Percentiles rank a stretch among this genome's conserved stretches.
Evolutionary conservation across 2,113 vertebrate genomes (phyloP).

Genomic region (Urocitellus parryii): DNA sequence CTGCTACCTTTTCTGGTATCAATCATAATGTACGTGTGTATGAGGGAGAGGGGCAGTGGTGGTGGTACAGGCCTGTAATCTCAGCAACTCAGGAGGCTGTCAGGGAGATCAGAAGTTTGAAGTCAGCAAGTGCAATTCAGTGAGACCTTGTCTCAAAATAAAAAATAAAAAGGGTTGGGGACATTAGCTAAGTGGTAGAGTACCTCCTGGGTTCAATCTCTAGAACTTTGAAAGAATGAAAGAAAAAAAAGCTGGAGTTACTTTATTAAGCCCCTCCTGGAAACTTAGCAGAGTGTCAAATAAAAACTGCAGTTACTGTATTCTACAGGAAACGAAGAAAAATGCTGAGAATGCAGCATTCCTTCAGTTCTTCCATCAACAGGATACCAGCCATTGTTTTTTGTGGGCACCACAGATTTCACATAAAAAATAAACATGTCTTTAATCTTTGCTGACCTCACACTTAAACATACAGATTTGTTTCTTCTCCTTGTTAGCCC

Average conservation of each 20-base stretch:
- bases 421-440: slow-evolving; percentile 58
- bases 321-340: slow-evolving; percentile 91
- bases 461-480: neutral
- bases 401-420: slow-evolving; percentile 57
- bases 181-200: too few relatives aligned
- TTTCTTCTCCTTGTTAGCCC: neutral
- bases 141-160: too few relatives aligned
- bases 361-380: slow-evolving; percentile 87
- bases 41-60: too few relatives aligned
- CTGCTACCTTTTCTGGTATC: slow-evolving; percentile 54
- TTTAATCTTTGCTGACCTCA: slow-evolving; percentile 53
- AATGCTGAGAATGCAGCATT: slow-evolving; percentile 92
- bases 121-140: too few relatives aligned
- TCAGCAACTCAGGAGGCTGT: too few relatives aligned
- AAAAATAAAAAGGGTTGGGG: too few relatives aligned
- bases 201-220: too few relatives aligned
- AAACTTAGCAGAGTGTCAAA: slow-evolving; percentile 89
- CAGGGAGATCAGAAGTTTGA: too few relatives aligned
- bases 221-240: too few relatives aligned
- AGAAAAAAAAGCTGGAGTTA: slow-evolving; percentile 83
- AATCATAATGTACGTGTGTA: neutral
- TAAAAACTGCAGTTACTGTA: slow-evolving; percentile 83
- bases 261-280: slow-evolving; percentile 85
- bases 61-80: too few relatives aligned
- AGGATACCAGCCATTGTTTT: slow-evolving; percentile 92